phyloP scores from a whole-genome alignment of 2,888 invertebrate species.

The Cloeon dipterum region DNA sequence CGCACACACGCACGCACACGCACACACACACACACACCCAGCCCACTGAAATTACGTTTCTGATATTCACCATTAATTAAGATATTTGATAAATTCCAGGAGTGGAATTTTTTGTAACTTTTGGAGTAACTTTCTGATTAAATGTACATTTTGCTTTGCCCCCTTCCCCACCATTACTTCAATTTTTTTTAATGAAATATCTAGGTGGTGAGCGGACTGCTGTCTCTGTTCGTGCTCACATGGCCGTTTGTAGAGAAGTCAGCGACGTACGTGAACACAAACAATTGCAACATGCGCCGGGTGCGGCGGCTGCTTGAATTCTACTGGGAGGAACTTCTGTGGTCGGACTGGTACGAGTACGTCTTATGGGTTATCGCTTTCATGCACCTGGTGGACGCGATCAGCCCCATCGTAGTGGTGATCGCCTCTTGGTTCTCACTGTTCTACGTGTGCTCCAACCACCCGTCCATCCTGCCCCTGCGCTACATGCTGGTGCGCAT shows the following conservation, averaged over 20 bases:
- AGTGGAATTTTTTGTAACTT: too few relatives aligned
- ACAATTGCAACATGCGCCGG: not conserved
- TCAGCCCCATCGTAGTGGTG: not conserved
- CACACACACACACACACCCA: too few relatives aligned
- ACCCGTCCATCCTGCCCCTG: not conserved
- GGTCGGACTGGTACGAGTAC: not conserved
- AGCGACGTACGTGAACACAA: not conserved
- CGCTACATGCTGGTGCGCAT: not conserved
- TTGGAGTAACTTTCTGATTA: too few relatives aligned
- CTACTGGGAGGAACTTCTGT: not conserved
- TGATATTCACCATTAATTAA: too few relatives aligned
- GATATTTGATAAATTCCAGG: too few relatives aligned
- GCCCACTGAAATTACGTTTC: too few relatives aligned
- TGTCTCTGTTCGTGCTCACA: not conserved
- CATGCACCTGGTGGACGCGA: not conserved
- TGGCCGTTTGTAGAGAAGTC: not conserved
- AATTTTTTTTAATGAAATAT: too few relatives aligned
- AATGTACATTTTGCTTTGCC: too few relatives aligned
- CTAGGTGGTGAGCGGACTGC: too few relatives aligned
- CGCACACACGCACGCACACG: too few relatives aligned
- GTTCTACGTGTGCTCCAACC: not conserved
- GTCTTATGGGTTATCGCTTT: not conserved
- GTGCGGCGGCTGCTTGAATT: not conserved
- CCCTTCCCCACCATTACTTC: too few relatives aligned
- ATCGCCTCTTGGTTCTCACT: not conserved